Evolutionary conservation across 2,888 invertebrate genomes (phyloP), one percentile per base, ranked within the genome.

Genomic region (Eubasilissa splendida): DNA sequence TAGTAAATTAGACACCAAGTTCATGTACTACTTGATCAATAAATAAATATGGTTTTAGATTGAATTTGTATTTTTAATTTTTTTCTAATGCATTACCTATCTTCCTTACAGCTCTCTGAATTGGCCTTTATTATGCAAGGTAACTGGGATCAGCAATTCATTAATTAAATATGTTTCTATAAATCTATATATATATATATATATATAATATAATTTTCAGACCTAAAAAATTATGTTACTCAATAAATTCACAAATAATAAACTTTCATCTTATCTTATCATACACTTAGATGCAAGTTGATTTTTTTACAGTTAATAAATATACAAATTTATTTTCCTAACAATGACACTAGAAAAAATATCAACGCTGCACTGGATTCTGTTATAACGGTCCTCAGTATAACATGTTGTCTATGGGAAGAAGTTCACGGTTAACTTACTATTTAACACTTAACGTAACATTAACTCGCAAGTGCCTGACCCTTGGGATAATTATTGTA

Each of bases 311-410:
- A 80, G 60, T 76, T 50, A 58, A 80, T 76, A 80, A 76, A 80
- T 76, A 76, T 80, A 80, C 79, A 80, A 76, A 76, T 80, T 53
- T 56, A 54, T 52, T 65, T 63, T 12, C 54, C 76, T 76, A 76
- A 70, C 76, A 80, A 70, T 73, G 66, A 76, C 80, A 80, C 76
- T 80, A 76, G 70, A 76, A 71, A 80, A 75, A 80, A 80, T 80
- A 80, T 76, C 76, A 70, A 76, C n/a, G 33, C 50, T 74, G 71
- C 76, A 71, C 80, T 76, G 76, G 73, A 71, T 56, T 31, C 33
- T 4, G 73, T 53, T 22, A 54, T 52, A 50, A 63, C 63, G 58
- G 50, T 54, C 14, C 22, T 63, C 54, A 33, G n/a, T 73, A 63
- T 73, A 73, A 73, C 53, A 60, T 60, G 22, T 12, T 50, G 53